phyloP scores from a whole-genome alignment of 2,888 invertebrate genomes.

The Onchidella celtica region DNA sequence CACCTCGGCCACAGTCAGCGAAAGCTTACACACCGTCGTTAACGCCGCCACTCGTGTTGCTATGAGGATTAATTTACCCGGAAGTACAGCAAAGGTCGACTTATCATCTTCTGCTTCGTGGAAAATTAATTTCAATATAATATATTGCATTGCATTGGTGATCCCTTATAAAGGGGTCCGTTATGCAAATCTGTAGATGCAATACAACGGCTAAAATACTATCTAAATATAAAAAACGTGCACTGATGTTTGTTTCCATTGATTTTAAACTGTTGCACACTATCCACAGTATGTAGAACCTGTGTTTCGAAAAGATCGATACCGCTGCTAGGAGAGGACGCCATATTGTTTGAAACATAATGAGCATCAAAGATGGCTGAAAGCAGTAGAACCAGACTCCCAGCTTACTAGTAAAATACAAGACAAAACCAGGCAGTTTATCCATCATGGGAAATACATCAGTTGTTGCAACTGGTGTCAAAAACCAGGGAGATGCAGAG shows the following conservation, averaged over 20 bases:
- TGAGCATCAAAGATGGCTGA: slow-evolving; percentile 44
- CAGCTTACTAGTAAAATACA: neutral
- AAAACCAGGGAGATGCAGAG: slow-evolving; percentile 88
- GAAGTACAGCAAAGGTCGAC: slow-evolving; percentile 21
- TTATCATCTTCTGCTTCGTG: neutral
- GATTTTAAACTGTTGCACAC: no score
- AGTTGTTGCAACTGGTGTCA: slow-evolving; percentile 90
- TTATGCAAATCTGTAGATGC: no score
- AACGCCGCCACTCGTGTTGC: slow-evolving; percentile 53
- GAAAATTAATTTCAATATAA: neutral
- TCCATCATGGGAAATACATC: slow-evolving; percentile 69
- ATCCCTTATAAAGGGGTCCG: no score
- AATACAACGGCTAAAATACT: no score
- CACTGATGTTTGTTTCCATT: no score
- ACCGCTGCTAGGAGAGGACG: slow-evolving; percentile 28
- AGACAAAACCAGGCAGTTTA: neutral
- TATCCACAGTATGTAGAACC: no score
- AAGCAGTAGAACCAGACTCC: neutral
- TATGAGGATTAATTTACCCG: slow-evolving; percentile 39
- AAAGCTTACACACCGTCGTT: slow-evolving; percentile 40
- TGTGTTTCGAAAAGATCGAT: slow-evolving; percentile 3
- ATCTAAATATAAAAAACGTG: no score
- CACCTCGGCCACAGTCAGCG: slow-evolving; percentile 4
- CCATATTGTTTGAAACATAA: slow-evolving; percentile 47
- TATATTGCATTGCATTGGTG: no score